Conservation (phyloP, 1,140 invertebrate species). For the Laupala kohalensis region DNA sequence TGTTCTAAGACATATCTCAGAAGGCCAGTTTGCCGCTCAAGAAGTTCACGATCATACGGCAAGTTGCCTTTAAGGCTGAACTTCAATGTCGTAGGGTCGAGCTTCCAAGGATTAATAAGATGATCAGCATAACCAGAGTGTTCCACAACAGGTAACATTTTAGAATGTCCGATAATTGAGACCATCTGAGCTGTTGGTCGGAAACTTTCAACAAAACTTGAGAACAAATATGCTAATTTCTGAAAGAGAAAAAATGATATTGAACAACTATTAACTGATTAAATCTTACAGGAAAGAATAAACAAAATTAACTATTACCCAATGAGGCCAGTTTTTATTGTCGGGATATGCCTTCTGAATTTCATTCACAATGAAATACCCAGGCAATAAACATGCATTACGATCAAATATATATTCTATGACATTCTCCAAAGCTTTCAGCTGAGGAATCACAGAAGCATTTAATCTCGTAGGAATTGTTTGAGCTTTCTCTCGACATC, state of each 20-base stretch:
- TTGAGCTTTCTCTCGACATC: conserved; percentile 75
- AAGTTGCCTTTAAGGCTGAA: conserved; percentile 83
- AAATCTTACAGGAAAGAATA: background rate
- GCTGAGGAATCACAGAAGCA: conserved; percentile 62
- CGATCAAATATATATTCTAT: conserved; percentile 84
- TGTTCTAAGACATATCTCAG: conserved; percentile 85
- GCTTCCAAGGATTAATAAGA: conserved; percentile 79
- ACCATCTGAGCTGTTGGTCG: conserved; percentile 87
- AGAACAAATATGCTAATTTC: conserved; percentile 72
- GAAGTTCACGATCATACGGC: conserved; percentile 79
- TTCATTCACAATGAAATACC: conserved; percentile 90
- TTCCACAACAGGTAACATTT: conserved; percentile 87
- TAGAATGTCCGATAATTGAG: conserved; percentile 75
- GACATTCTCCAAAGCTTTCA: conserved; percentile 65
- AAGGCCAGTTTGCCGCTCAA: conserved; percentile 77
- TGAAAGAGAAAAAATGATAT: conserved; percentile 25
- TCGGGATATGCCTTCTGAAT: conserved; percentile 77
- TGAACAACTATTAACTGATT: background rate
- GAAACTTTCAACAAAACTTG: conserved; percentile 85
- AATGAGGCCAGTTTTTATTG: conserved; percentile 73
- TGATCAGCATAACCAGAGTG: conserved; percentile 76
- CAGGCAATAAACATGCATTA: conserved; percentile 80
- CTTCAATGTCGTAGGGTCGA: conserved; percentile 74
- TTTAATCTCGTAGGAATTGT: conserved; percentile 60
- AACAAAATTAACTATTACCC: conserved; percentile 42